Base-by-base conservation (phyloP, 1,140 invertebrate genomes). In the Nylanderia fulva region DNA sequence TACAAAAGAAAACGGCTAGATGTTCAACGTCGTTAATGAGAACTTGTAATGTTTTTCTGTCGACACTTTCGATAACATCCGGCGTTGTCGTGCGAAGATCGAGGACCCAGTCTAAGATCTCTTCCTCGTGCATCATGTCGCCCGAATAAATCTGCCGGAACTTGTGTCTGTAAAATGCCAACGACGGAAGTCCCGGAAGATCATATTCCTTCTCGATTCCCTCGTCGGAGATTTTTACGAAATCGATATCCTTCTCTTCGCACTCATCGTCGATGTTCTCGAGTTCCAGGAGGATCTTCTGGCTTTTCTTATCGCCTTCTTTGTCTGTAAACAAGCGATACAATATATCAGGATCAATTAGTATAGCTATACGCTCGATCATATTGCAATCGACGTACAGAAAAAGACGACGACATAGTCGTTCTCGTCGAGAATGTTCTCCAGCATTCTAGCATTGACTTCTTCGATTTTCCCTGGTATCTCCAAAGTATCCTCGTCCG, bases 181-280 rank as follows among this genome's bases (percentile, higher is more conserved):
- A 95, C 21, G 98, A 96, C 80, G 98, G 98, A 54, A 99, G 94
- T 54, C 96, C 95, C 68, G 97, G 96, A 45, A 99, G 95, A 95
- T 98, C 98, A 92, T 98, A 99, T 95, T 99, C 98, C 91, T 97
- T 97, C 66, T 98, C 97, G 82, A 99, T 96, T 66, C 97, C 97
- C 42, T 98, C 97, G 92, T 99, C 98, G 13, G 98, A 98, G 87
- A 98, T 98, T 94, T 99, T 99, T 0, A 99, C 97, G 93, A 99
- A 99, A 93, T 98, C 97, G 87, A 99, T 98, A 86, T 98, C 97
- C 93, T 98, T 97, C 91, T 98, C 97, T 94, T 99, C 98, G 92
- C 98, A 98, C 91, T 99, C 98, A 91, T 99, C 98, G 91, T 99
- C 98, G 91, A 99, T 99, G 88, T 99, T 98, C 94, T 99, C 98